Conservation (phyloP, 1,140 invertebrate species). For the Apolygus lucorum region DNA sequence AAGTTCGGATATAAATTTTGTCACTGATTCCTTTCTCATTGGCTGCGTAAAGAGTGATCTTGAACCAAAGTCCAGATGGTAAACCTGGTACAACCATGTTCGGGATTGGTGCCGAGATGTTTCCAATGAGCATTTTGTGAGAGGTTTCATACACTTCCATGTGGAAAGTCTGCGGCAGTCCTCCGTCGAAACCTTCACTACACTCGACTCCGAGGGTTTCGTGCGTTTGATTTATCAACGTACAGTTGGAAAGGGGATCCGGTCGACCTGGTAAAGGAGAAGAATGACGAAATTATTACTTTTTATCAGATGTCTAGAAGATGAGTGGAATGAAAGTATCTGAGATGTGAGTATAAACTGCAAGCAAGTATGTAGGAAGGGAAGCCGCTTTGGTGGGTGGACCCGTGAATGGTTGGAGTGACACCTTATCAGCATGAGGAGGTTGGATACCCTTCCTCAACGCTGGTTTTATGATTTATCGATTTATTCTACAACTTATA, state of each 20-base stretch:
- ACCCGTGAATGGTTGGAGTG: too few relatives aligned
- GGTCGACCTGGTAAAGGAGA: slow-evolving; percentile 44
- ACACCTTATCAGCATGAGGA: too few relatives aligned
- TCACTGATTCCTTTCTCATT: slow-evolving; percentile 61
- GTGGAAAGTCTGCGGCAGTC: slow-evolving; percentile 61
- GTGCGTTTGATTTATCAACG: slow-evolving; percentile 69
- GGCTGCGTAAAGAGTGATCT: slow-evolving; percentile 57
- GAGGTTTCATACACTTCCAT: slow-evolving; percentile 56
- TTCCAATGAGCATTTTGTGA: slow-evolving; percentile 45
- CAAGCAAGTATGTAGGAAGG: too few relatives aligned
- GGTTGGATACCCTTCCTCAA: too few relatives aligned
- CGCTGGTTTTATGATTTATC: too few relatives aligned
- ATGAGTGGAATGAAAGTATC: too few relatives aligned
- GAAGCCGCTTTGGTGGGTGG: too few relatives aligned
- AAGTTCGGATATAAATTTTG: slow-evolving; percentile 57
- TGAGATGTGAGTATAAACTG: too few relatives aligned
- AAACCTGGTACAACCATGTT: slow-evolving; percentile 54
- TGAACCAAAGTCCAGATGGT: slow-evolving; percentile 56
- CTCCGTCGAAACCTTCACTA: slow-evolving; percentile 53
- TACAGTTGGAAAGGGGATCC: slow-evolving; percentile 51
- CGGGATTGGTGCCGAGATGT: slow-evolving; percentile 46
- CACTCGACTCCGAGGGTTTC: slow-evolving; percentile 57
- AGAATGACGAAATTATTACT: not conserved
- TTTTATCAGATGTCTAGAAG: too few relatives aligned
- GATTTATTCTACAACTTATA: too few relatives aligned